Evolutionary conservation across 2,888 invertebrate genomes (phyloP), one percentile per base, ranked within the genome.

Genomic region (Acanthococcus lagerstroemiae): DNA sequence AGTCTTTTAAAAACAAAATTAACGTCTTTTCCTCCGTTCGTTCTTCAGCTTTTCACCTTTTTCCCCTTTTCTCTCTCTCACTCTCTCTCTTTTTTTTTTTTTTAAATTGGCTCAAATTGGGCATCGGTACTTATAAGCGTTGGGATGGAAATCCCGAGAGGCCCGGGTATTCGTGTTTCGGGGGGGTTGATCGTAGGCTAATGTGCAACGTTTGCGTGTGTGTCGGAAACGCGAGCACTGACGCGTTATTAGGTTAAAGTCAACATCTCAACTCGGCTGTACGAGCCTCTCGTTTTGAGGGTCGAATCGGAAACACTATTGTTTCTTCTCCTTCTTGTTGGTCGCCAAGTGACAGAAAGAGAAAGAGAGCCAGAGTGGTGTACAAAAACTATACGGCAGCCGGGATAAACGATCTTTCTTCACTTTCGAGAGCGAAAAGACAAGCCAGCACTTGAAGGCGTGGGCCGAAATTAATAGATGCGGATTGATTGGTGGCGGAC

Each of bases 1-100:
- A 63, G 63, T 63, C 63, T 54, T 63, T 63, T 63, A 63, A 63
- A 63, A 63, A 63, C 63, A 63, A 63, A 63, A 63, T 54, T 54
- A 63, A 63, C 63, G 63, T 48, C 56, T 55, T 65, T 55, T 54
- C 46, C 45, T 50, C 46, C 48, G 26, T 37, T 50, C 61, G 52
- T 54, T 30, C 46, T 27, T 58, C 61, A n/a, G n/a, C n/a, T 65
- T 46, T 60, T 61, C 63, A 25, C 58, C 56, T n/a, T 55, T 48
- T 55, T 19, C 52, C 57, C 63, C 48, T 55, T 19, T 50, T 30
- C 48, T 46, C 45, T 21, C 27, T 55, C 55, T 55, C 50, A 22
- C 46, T 56, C 17, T 27, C 46, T 55, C 46, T 56, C 27, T 66
- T 57, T 56, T 48, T 55, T 67, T 37, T 46, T 52, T 30, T 67